Percentiles rank a stretch among this genome's conserved stretches.
phyloP scores from a whole-genome alignment of 2,113 vertebrate species.

The Scalopus aquaticus region DNA sequence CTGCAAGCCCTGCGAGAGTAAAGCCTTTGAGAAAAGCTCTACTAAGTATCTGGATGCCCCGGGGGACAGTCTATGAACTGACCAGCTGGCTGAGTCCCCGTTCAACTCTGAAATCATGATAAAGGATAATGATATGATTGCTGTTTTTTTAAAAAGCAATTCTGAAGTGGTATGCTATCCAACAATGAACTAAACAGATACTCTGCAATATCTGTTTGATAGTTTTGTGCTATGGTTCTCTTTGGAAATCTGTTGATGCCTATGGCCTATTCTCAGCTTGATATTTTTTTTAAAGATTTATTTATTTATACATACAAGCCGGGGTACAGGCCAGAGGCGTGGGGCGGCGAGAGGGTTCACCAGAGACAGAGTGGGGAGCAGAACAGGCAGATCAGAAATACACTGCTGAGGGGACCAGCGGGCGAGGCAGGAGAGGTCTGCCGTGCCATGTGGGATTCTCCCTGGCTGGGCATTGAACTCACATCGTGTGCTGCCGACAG shows the following conservation, averaged over 20 bases:
- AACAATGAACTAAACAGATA: not conserved
- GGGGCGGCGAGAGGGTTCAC: too few relatives aligned
- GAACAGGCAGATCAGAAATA: too few relatives aligned
- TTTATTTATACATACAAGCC: too few relatives aligned
- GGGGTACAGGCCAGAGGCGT: too few relatives aligned
- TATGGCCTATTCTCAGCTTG: not conserved
- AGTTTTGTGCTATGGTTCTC: not conserved
- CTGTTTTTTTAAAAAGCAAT: not conserved
- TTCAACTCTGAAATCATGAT: not conserved
- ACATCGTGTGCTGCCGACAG: too few relatives aligned
- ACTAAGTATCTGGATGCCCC: not conserved
- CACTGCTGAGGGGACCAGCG: too few relatives aligned
- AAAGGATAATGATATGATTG: not conserved
- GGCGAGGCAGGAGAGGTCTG: too few relatives aligned
- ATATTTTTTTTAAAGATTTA: too few relatives aligned
- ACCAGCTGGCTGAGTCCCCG: not conserved
- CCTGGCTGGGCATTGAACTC: too few relatives aligned
- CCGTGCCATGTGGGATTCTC: too few relatives aligned
- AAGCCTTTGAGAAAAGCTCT: not conserved
- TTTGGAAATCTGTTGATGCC: not conserved
- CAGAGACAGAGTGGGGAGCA: too few relatives aligned
- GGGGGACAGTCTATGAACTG: not conserved
- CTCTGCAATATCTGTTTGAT: not conserved
- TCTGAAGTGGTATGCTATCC: not conserved
- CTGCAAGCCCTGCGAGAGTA: not conserved